Conservation (phyloP, 2,797 vertebrate genomes). For the Acanthurus leucopareius region DNA sequence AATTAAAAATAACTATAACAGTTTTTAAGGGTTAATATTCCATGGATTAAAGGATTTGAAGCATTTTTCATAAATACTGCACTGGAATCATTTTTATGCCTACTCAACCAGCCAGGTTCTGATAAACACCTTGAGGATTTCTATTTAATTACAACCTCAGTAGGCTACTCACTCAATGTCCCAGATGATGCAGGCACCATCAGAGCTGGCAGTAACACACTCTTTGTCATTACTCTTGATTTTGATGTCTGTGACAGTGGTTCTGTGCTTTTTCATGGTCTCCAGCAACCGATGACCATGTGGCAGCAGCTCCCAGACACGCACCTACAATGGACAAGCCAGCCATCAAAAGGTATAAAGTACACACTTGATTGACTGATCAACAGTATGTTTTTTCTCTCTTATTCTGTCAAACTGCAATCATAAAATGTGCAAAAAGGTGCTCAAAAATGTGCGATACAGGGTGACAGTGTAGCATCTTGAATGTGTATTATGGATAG, state of each 20-base stretch:
- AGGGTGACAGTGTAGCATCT: neutral
- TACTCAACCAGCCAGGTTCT: slow-evolving; percentile 17
- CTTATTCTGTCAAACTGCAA: slow-evolving; percentile 16
- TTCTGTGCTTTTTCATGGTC: slow-evolving; percentile 89
- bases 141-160: slow-evolving; percentile 10
- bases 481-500: neutral
- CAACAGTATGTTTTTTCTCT: neutral
- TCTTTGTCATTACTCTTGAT: slow-evolving; percentile 89
- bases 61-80: slow-evolving; percentile 37
- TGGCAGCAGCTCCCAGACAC: slow-evolving; percentile 87
- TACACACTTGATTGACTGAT: neutral
- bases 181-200: slow-evolving; percentile 94
- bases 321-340: slow-evolving; percentile 80
- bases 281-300: slow-evolving; percentile 80
- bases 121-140: slow-evolving; percentile 12
- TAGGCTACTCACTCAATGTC: slow-evolving; percentile 89
- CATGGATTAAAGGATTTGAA: slow-evolving; percentile 49
- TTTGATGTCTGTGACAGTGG: slow-evolving; percentile 87
- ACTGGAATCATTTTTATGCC: slow-evolving; percentile 41
- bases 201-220: slow-evolving; percentile 90
- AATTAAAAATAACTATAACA: slow-evolving; percentile 38
- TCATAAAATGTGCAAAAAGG: neutral
- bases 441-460: slow-evolving; percentile 10
- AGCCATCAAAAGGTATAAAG: neutral
- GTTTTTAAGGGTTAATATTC: slow-evolving; percentile 38